Base-by-base conservation (phyloP, 2,888 invertebrate species). In the Amaurobius ferox region DNA sequence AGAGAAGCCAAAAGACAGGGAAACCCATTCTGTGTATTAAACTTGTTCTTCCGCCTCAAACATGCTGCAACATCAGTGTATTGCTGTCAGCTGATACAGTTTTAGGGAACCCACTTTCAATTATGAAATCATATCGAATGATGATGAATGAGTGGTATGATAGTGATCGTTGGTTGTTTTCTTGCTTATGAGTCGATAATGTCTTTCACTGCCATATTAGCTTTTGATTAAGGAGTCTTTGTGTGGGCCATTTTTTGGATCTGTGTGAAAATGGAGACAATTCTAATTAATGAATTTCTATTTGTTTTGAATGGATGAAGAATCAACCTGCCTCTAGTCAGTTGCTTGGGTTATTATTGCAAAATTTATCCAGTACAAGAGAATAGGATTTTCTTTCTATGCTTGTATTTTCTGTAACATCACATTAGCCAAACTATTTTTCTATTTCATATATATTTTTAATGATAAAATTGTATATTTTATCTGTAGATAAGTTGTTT, bases 141-240 rank as follows among this genome's bases (percentile, higher is more conserved):
- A 55, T 55, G 55, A 55, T 55, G 55, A 55, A 70, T 39, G 77
- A 66, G 77, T 76, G 70, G 76, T 76, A 77, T 83, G 77, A 40
- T 74, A 68, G 61, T 48, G 30, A 7, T 32, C 35, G 72, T 79
- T 70, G 62, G 32, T 39, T 85, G 55, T 55, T 67, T 67, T 55
- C 72, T 77, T 67, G 77, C 71, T 85, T 66, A 64, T 77, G 66
- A 39, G 55, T 77, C 44, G 32, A 35, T 66, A 32, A 71, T 77
- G 71, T 76, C 61, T 28, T 71, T 85, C 83, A 85, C 83, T 85
- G 83, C 83, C 83, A 85, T 40, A 77, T 77, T 77, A 72, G 77
- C 48, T 85, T n/a, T 83, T 35, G 48, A 71, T 78, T 77, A 66
- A 72, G 71, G 71, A 72, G 62, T 77, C 77, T 72, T 67, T 72